phyloP scores from a whole-genome alignment of 2,113 vertebrate genomes.

The Loxodonta africana region DNA sequence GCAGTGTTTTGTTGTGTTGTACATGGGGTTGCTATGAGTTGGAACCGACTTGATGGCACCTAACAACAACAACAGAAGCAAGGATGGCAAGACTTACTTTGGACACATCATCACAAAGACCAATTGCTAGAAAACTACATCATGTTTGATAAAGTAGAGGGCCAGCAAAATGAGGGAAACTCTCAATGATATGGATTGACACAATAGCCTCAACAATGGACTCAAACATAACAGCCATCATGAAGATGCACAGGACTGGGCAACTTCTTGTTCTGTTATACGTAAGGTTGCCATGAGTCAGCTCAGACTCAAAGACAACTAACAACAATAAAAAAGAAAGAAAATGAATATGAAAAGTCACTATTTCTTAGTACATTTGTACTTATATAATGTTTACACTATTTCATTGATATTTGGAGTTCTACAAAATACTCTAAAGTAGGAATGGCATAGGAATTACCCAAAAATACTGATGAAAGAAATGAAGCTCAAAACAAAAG shows the following conservation, averaged over 20 bases:
- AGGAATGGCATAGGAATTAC: background rate
- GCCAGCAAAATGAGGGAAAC: background rate
- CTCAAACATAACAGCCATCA: background rate
- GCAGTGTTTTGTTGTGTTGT: background rate
- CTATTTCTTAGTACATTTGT: background rate
- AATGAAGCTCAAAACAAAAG: background rate
- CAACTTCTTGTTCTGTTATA: no score
- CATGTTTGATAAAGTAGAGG: background rate
- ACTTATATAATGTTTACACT: background rate
- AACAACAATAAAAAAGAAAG: background rate
- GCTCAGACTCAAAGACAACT: background rate
- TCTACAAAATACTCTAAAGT: constrained; percentile 41
- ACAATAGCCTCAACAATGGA: background rate
- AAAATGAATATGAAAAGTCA: background rate
- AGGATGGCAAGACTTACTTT: background rate
- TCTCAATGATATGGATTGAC: background rate
- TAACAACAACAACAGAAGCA: background rate
- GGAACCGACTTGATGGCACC: no score
- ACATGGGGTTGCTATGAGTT: background rate
- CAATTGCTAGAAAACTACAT: background rate
- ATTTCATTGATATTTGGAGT: background rate
- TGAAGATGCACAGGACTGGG: background rate
- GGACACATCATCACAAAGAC: background rate
- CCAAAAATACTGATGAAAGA: constrained; percentile 42
- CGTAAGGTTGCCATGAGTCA: background rate